Conservation (phyloP, 2,888 invertebrate genomes). For the Amitus sp. region DNA sequence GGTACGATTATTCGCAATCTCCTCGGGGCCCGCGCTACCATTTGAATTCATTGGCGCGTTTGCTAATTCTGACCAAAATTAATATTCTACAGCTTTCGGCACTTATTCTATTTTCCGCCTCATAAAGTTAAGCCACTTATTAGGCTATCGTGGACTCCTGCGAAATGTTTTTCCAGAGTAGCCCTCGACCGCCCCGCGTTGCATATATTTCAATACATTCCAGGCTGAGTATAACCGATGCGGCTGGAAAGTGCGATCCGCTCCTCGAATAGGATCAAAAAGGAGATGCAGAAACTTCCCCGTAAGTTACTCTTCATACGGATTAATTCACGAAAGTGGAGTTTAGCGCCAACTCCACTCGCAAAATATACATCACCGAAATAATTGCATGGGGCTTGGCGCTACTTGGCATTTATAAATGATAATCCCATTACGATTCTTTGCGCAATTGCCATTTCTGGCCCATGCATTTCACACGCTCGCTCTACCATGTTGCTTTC, state of each 20-base stretch:
- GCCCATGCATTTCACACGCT: neutral
- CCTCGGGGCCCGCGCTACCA: no score
- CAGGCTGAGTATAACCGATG: slow-evolving; percentile 12
- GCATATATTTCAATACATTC: slow-evolving; percentile 50
- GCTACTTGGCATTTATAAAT: slow-evolving; percentile 30
- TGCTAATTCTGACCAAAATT: slow-evolving; percentile 28
- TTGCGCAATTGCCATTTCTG: neutral
- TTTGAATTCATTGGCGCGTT: neutral
- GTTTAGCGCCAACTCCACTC: slow-evolving; percentile 39
- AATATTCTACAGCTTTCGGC: slow-evolving; percentile 39
- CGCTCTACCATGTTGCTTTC: no score
- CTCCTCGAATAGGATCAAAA: slow-evolving; percentile 34
- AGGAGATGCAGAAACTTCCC: slow-evolving; percentile 40
- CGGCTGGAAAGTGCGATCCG: slow-evolving; percentile 23
- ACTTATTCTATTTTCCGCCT: slow-evolving; percentile 33
- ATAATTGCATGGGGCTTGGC: slow-evolving; percentile 26
- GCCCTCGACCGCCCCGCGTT: slow-evolving; percentile 37
- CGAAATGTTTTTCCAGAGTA: slow-evolving; percentile 46
- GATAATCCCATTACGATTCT: neutral
- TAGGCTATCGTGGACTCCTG: slow-evolving; percentile 37
- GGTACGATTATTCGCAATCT: neutral
- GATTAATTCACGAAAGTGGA: slow-evolving; percentile 48
- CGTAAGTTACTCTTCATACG: slow-evolving; percentile 42
- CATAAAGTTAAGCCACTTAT: slow-evolving; percentile 27
- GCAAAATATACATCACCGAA: slow-evolving; percentile 20